phyloP scores from a whole-genome alignment of 2,113 vertebrate species.

The Cricetomys ansorgei region DNA sequence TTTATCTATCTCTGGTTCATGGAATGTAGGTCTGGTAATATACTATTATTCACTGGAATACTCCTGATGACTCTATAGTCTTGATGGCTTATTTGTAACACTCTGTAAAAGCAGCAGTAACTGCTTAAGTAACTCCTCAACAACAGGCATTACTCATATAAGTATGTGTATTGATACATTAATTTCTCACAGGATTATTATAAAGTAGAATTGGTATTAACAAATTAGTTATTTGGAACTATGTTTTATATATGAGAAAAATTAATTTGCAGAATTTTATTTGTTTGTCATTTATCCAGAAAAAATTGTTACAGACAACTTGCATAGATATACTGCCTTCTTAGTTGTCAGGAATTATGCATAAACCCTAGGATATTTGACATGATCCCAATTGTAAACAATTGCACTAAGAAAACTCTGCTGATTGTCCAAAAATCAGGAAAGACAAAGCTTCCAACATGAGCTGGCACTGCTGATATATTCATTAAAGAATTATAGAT shows the following conservation, averaged over 20 bases:
- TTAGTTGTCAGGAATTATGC: background rate
- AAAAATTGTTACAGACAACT: background rate
- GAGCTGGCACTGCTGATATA: background rate
- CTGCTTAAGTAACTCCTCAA: background rate
- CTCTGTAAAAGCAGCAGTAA: background rate
- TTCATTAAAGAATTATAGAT: background rate
- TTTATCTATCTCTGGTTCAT: background rate
- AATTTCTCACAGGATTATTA: background rate
- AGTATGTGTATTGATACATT: background rate
- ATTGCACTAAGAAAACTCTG: background rate
- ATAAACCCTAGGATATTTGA: constrained; percentile 11
- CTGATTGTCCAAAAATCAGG: background rate
- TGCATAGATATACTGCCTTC: background rate
- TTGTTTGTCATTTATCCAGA: background rate
- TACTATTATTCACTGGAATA: background rate
- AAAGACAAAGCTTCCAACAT: background rate
- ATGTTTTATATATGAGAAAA: background rate
- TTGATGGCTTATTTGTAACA: background rate
- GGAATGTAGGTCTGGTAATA: background rate
- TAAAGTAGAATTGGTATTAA: background rate
- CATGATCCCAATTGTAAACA: background rate
- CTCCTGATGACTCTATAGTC: background rate
- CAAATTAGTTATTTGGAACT: background rate
- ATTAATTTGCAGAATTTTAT: constrained; percentile 24
- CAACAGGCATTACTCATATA: background rate